Conservation (phyloP, 2,113 vertebrate genomes). For the Ptyas mucosa region DNA sequence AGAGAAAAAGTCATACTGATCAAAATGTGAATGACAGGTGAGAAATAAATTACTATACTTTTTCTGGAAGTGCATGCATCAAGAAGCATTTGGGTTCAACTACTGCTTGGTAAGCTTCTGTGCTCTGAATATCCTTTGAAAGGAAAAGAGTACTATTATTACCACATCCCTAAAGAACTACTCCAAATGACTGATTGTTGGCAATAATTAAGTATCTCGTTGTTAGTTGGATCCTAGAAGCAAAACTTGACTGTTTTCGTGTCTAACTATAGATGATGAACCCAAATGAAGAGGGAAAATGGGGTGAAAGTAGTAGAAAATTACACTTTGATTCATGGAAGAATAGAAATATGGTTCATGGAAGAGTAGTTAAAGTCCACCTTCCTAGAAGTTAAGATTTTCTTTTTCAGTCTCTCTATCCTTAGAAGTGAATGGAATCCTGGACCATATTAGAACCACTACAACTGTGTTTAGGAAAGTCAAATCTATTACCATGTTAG, state of each 20-base stretch:
- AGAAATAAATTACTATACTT: constrained; percentile 5
- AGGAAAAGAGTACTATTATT: constrained; percentile 9
- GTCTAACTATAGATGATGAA: background rate
- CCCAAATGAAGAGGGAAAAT: background rate
- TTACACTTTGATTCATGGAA: background rate
- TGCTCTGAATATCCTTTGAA: background rate
- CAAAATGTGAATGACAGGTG: background rate
- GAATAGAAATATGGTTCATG: background rate
- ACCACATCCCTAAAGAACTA: background rate
- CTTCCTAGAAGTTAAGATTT: background rate
- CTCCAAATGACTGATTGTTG: background rate
- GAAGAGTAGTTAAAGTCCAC: background rate
- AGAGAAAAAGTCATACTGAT: background rate
- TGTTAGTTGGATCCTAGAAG: background rate
- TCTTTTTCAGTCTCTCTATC: background rate
- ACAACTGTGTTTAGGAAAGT: background rate
- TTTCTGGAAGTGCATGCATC: background rate
- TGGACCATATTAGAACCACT: background rate
- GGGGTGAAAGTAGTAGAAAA: background rate
- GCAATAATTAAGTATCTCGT: background rate
- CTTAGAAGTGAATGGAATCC: background rate
- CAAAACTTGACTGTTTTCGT: background rate
- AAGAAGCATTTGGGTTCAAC: background rate
- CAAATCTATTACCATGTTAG: background rate
- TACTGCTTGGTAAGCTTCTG: background rate